These are phyloP conservation scores for Notarius lentiginosus DNA, from an alignment of 2,113 vertebrate genomes.

Conservation along the genomic window DNA sequence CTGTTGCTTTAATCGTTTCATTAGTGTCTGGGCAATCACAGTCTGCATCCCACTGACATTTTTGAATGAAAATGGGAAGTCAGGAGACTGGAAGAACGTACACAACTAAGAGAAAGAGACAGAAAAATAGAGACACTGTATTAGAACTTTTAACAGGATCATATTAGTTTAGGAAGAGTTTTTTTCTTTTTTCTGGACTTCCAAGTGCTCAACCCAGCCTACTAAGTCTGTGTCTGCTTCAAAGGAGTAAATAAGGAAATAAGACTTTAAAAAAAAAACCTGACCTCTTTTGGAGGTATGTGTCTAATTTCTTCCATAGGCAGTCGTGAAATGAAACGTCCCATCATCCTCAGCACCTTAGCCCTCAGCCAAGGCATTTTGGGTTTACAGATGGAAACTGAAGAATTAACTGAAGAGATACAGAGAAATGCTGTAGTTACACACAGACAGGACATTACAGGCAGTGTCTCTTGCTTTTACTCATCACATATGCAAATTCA, in stretches of 20 bases:
- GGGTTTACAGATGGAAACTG: slow-evolving; percentile 45
- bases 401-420: slow-evolving; percentile 7
- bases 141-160: not conserved
- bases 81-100: slow-evolving; percentile 44
- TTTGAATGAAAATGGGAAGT: slow-evolving; percentile 43
- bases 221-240: not conserved
- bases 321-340: slow-evolving; percentile 57
- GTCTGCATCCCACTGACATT: slow-evolving; percentile 25
- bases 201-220: not conserved
- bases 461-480: not conserved
- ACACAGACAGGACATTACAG: not conserved
- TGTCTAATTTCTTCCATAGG: slow-evolving; percentile 51
- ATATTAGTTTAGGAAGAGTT: not conserved
- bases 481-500: not conserved
- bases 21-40: slow-evolving; percentile 21
- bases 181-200: not conserved
- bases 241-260: not conserved
- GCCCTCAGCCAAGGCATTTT: slow-evolving; percentile 56
- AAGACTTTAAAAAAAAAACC: no score
- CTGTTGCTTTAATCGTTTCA: slow-evolving; percentile 35
- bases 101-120: slow-evolving; percentile 59
- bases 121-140: not conserved
- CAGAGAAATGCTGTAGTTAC: not conserved
- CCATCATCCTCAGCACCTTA: slow-evolving; percentile 57
- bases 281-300: slow-evolving; percentile 56